Percentiles rank a stretch among this genome's conserved stretches.
Conservation (phyloP, 2,113 vertebrate species). For the Neotragus pygmaeus region DNA sequence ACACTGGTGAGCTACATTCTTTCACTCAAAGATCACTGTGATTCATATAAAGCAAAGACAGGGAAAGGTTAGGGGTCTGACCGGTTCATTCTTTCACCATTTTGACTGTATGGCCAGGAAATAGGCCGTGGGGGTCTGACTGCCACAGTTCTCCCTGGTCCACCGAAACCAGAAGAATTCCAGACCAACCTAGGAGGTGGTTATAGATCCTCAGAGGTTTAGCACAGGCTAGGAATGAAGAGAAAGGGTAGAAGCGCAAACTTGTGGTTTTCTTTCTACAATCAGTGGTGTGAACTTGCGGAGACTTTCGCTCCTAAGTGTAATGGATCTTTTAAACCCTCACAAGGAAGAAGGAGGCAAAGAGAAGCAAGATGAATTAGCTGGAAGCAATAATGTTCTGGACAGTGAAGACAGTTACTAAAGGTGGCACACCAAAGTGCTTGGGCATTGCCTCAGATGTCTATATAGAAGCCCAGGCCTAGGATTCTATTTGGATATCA, state of each 20-base stretch:
- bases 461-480: background rate
- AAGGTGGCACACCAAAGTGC: background rate
- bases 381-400: background rate
- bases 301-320: background rate
- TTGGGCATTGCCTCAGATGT: background rate
- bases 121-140: background rate
- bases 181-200: background rate
- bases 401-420: background rate
- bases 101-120: background rate
- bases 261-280: background rate
- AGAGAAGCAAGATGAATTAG: background rate
- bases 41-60: conserved; percentile 43
- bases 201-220: background rate
- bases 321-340: background rate
- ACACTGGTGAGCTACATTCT: conserved; percentile 86
- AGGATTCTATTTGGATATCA: background rate
- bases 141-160: background rate
- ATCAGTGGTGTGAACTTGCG: background rate
- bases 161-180: background rate
- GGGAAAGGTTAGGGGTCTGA: background rate
- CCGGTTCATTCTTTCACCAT: background rate
- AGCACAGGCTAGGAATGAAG: background rate
- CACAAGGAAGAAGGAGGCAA: background rate
- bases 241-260: background rate
- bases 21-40: conserved; percentile 83